phyloP scores from a whole-genome alignment of 1,140 invertebrate genomes.

The Formica selysi region DNA sequence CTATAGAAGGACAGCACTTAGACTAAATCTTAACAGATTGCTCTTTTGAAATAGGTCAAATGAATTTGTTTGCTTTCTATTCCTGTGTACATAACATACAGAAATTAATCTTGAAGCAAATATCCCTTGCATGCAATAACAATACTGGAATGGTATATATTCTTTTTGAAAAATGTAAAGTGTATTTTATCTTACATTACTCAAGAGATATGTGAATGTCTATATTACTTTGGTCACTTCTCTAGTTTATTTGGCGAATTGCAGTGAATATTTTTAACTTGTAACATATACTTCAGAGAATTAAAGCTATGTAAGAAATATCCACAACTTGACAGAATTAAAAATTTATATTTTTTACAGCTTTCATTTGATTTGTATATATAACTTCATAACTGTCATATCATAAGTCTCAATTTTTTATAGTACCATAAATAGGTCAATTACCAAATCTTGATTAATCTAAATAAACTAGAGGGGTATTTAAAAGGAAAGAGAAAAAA shows the following conservation, averaged over 20 bases:
- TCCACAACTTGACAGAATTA: neutral
- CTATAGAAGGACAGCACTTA: neutral
- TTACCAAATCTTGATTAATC: neutral
- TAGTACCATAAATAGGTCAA: neutral
- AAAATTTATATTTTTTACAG: neutral
- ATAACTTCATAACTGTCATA: too few relatives aligned
- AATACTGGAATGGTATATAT: conserved; percentile 68
- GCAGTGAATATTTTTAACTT: conserved; percentile 7
- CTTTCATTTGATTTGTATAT: neutral
- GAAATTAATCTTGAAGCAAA: conserved; percentile 68
- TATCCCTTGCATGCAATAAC: conserved; percentile 73
- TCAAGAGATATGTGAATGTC: neutral
- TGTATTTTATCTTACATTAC: conserved; percentile 74
- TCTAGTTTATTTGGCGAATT: neutral
- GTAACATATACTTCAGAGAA: neutral
- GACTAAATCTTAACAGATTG: neutral
- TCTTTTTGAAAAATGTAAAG: conserved; percentile 76
- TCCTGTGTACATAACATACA: conserved; percentile 75
- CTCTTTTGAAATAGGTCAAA: conserved; percentile 33
- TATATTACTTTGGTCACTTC: neutral
- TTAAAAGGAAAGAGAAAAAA: neutral
- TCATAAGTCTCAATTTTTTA: too few relatives aligned
- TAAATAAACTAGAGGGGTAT: conserved; percentile 9
- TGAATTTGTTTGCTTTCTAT: conserved; percentile 75
- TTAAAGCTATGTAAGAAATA: neutral